These are phyloP conservation scores for Tolmerus cingulatus DNA, from an alignment of 2,888 invertebrate genomes.

Conservation along the genomic window DNA sequence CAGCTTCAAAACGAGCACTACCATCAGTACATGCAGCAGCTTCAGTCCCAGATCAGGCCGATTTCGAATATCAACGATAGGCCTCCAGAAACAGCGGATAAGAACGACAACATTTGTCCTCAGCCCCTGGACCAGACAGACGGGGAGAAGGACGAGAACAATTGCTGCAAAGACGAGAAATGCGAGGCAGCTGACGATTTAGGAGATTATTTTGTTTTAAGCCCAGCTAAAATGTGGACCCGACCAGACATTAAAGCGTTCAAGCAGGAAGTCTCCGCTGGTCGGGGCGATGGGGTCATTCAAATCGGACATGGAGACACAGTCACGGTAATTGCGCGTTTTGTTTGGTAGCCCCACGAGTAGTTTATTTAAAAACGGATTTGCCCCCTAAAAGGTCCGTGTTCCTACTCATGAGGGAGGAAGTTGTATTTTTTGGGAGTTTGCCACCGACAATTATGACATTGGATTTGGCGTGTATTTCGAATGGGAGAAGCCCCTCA, in stretches of 20 bases:
- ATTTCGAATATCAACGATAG: slow-evolving; percentile 39
- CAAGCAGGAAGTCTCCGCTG: slow-evolving; percentile 85
- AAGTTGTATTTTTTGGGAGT: slow-evolving; percentile 96
- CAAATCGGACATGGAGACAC: slow-evolving; percentile 96
- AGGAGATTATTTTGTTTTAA: slow-evolving; percentile 66
- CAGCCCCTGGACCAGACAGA: slow-evolving; percentile 32
- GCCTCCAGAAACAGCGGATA: background rate
- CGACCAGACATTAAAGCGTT: slow-evolving; percentile 85
- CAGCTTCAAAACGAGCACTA: slow-evolving; percentile 99
- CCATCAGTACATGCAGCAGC: slow-evolving; percentile 97
- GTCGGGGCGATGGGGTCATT: slow-evolving; percentile 84
- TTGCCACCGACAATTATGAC: slow-evolving; percentile 97
- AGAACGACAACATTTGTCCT: background rate
- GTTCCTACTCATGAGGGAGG: slow-evolving; percentile 97
- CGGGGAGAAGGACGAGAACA: slow-evolving; percentile 55
- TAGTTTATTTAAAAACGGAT: background rate
- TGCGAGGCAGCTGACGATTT: slow-evolving; percentile 56
- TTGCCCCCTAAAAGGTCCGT: slow-evolving; percentile 67
- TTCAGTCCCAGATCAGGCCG: slow-evolving; percentile 66
- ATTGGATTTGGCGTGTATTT: slow-evolving; percentile 98
- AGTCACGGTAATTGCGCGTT: slow-evolving; percentile 74
- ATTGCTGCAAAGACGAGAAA: slow-evolving; percentile 46
- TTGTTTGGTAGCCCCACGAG: background rate
- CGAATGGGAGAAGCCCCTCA: slow-evolving; percentile 92
- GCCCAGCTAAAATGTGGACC: slow-evolving; percentile 96